Base-by-base conservation (phyloP, 2,888 invertebrate species). In the Agrenia bidenticulata region DNA sequence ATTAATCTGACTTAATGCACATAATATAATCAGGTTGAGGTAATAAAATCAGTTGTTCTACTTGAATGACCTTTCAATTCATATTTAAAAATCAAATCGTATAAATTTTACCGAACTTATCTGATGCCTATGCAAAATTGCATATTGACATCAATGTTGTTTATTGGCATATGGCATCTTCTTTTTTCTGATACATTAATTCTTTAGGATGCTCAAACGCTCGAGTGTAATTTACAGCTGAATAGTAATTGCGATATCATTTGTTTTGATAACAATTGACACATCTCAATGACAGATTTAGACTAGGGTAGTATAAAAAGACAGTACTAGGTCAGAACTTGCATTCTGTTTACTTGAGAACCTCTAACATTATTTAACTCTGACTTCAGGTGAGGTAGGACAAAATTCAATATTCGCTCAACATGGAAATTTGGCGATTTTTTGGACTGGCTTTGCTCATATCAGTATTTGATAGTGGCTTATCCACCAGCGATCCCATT, bases 401-500 rank as follows among this genome's bases (percentile, higher is more conserved):
- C 45, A 45, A 19, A 45, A 5, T 11, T 9, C 5, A 19, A 45
- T 17, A 17, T 15, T 39, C 15, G 39, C 7, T 39, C 39, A 45
- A 45, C 5, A 45, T 45, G 45, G 45, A 45, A 45, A 11, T 45
- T n/a, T 45, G 45, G 45, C 5, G 45, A 45, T 51, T 51, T 26
- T 51, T 51, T 19, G 23, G 26, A 9, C 21, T 51, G 2, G 51
- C 19, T 17, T 42, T 24, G 24, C 23, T 9, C 23, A 21, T 39
- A 27, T n/a, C 37, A 41, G 4, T 42, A 17, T n/a, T 27, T 13
- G 59, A 55, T n/a, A 55, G 23, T 2, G 7, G 26, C 1, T 26
- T 54, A 4, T 27, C 41, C n/a, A n/a, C 5, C 7, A 62, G 62
- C 17, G 62, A 62, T 32, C 62, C 62, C 23, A 55, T 55, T 42